Evolutionary conservation across 92 coral and sea anemone species (phyloP).

Genomic region (Epizoanthus rinbou): DNA sequence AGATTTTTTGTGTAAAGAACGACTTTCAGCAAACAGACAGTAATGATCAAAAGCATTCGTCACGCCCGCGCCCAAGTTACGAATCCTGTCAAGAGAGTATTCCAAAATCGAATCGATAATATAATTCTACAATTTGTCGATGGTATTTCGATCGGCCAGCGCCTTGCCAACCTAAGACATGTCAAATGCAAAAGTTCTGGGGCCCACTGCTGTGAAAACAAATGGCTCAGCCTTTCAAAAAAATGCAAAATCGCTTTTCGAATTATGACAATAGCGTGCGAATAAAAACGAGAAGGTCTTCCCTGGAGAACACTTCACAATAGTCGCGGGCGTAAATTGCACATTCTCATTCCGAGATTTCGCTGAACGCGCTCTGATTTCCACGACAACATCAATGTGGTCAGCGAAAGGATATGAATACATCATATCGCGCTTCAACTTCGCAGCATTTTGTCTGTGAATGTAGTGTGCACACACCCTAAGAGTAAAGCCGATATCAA

Average conservation of each 20-base stretch:
- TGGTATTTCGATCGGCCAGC: not conserved
- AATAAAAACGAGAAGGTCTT: not conserved
- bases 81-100: slow-evolving; percentile 10
- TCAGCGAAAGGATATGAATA: not conserved
- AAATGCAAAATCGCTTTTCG: not conserved
- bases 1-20: not conserved
- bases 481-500: slow-evolving; percentile 6
- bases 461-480: not conserved
- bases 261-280: slow-evolving; percentile 2
- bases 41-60: slow-evolving; percentile 19
- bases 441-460: not conserved
- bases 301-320: not conserved
- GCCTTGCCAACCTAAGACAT: not conserved
- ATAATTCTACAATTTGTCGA: slow-evolving; percentile 24
- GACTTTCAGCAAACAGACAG: slow-evolving; percentile 11
- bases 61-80: slow-evolving; percentile 45
- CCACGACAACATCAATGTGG: slow-evolving; percentile 4
- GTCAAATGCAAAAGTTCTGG: not conserved
- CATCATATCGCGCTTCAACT: not conserved
- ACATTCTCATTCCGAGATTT: slow-evolving; percentile 6
- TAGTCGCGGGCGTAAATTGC: not conserved
- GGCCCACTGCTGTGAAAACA: slow-evolving; percentile 1
- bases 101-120: slow-evolving; percentile 5
- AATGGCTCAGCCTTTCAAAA: not conserved
- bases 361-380: slow-evolving; percentile 3